phyloP scores from a whole-genome alignment of 2,797 vertebrate species.

The Aphelocoma californica region DNA sequence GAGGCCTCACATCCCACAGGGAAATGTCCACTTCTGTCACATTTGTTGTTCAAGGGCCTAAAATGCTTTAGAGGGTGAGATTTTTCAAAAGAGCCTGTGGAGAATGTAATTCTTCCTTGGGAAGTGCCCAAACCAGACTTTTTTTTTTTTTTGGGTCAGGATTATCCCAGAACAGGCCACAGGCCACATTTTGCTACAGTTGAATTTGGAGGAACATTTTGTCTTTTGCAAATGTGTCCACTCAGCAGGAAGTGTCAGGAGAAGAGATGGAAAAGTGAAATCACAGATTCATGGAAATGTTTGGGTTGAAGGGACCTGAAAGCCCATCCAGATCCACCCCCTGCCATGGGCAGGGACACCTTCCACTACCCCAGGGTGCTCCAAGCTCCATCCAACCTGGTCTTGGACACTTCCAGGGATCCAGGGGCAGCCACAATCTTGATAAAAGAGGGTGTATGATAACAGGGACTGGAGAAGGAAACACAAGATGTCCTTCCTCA shows the following conservation, averaged over 20 bases:
- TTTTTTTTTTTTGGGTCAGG: neutral
- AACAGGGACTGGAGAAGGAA: neutral
- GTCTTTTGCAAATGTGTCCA: neutral
- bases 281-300: neutral
- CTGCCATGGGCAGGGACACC: neutral
- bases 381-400: fast-evolving
- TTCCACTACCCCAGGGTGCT: fast-evolving
- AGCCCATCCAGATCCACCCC: too few species aligned
- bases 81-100: neutral
- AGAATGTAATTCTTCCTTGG: neutral
- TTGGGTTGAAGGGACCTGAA: neutral
- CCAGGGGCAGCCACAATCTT: neutral
- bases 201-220: neutral
- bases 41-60: neutral
- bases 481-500: neutral
- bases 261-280: neutral
- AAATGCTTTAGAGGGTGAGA: neutral
- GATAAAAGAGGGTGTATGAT: fast-evolving
- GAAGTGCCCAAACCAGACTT: neutral
- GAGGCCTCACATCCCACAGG: neutral
- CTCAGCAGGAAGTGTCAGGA: neutral
- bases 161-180: neutral
- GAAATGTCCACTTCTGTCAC: neutral
- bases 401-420: neutral
- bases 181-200: neutral